A percentile compares a stretch with the other conserved stretches of the same genome.
phyloP scores from a whole-genome alignment of 2,797 vertebrate species.

The Heterohyrax brucei region DNA sequence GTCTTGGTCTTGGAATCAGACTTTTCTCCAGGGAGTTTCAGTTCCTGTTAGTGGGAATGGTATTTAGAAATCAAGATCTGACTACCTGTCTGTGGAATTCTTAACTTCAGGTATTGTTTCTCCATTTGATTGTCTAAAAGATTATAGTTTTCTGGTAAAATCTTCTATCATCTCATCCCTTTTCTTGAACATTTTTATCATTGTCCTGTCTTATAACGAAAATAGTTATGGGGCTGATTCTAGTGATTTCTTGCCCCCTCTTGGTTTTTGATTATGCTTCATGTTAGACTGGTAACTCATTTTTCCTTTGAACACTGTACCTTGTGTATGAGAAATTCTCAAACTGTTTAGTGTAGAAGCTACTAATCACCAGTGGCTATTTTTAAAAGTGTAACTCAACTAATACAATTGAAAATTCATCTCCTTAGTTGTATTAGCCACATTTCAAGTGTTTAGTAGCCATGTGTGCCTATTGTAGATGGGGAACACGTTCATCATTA shows the following conservation, averaged over 20 bases:
- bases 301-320: neutral
- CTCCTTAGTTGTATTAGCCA: neutral
- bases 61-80: slow-evolving; percentile 46
- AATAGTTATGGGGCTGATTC: neutral
- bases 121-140: slow-evolving; percentile 29
- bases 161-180: slow-evolving; percentile 25
- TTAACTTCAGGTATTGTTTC: too few relatives aligned
- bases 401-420: slow-evolving; percentile 7
- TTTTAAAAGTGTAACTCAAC: slow-evolving; percentile 11
- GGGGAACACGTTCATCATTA: neutral
- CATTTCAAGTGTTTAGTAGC: neutral
- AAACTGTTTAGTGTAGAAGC: neutral
- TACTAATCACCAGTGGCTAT: neutral
- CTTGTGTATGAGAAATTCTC: neutral
- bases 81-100: neutral
- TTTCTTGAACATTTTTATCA: slow-evolving; percentile 5
- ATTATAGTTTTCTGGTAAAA: slow-evolving; percentile 24
- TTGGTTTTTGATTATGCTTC: slow-evolving; percentile 36
- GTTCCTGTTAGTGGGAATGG: neutral
- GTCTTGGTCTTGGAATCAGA: neutral
- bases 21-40: neutral
- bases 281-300: neutral
- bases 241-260: neutral
- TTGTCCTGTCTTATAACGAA: neutral
- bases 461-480: neutral